A percentile compares a stretch with the other conserved stretches of the same genome.
Conservation (phyloP, 2,797 vertebrate genomes). For the Adrianichthys oophorus region DNA sequence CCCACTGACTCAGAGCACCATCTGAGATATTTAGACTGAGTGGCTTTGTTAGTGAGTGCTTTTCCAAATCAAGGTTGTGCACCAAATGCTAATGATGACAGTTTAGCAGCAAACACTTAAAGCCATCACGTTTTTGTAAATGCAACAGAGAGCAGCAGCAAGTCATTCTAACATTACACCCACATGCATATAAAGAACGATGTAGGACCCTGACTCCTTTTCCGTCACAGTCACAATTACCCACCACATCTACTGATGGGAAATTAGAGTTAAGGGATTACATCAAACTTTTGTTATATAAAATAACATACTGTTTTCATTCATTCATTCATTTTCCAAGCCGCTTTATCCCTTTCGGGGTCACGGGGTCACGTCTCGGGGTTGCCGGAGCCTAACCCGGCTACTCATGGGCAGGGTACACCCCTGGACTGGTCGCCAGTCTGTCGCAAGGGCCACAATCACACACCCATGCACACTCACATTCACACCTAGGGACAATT, state of each 20-base stretch:
- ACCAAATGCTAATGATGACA: slow-evolving; percentile 66
- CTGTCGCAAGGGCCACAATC: too few relatives aligned
- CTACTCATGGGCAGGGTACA: too few relatives aligned
- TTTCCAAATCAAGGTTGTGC: slow-evolving; percentile 48
- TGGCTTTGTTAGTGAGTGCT: slow-evolving; percentile 53
- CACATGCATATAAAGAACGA: slow-evolving; percentile 35
- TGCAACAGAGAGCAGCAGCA: slow-evolving; percentile 49
- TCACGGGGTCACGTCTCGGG: too few relatives aligned
- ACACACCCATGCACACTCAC: too few relatives aligned
- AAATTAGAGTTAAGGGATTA: slow-evolving; percentile 17
- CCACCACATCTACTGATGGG: slow-evolving; percentile 1
- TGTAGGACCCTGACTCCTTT: slow-evolving; percentile 44
- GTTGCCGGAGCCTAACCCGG: too few relatives aligned
- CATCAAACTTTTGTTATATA: slow-evolving; percentile 12
- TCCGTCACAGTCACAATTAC: slow-evolving; percentile 41
- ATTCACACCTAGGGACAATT: too few relatives aligned
- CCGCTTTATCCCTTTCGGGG: too few relatives aligned
- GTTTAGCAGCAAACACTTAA: slow-evolving; percentile 55
- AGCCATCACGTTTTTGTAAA: slow-evolving; percentile 57
- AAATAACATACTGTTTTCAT: slow-evolving; percentile 16
- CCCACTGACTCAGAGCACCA: slow-evolving; percentile 47
- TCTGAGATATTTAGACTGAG: slow-evolving; percentile 63
- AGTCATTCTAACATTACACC: slow-evolving; percentile 51
- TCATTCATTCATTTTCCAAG: too few relatives aligned
- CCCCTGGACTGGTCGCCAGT: too few relatives aligned